Evolutionary conservation across 2,797 vertebrate species (phyloP).

Genomic region (Lutra lutra): DNA sequence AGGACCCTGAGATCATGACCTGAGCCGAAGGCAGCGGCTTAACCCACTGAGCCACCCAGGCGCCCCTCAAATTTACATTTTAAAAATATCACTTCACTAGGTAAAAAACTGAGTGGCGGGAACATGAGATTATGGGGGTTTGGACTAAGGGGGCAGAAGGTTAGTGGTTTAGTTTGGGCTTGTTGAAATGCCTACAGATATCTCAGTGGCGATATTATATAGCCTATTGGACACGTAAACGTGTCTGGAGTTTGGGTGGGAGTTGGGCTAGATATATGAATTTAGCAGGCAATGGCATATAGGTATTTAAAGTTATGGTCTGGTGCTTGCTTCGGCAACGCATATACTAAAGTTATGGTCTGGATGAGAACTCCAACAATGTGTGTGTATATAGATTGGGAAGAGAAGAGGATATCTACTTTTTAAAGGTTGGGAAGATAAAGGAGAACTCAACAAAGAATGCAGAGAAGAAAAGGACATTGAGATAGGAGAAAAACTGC

Average conservation of each 20-base stretch:
- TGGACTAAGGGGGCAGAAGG: neutral
- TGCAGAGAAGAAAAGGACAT: neutral
- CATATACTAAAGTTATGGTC: neutral
- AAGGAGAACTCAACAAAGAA: neutral
- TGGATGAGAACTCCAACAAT: neutral
- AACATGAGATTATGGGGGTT: neutral
- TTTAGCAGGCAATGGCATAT: neutral
- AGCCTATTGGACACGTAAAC: neutral
- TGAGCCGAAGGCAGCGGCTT: no score
- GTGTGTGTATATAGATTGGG: neutral
- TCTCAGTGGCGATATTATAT: neutral
- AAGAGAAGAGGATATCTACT: neutral
- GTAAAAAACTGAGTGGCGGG: neutral
- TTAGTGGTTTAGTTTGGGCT: neutral
- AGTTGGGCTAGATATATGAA: neutral
- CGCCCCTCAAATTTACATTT: neutral
- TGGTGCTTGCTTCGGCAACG: neutral
- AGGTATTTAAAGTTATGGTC: conserved; percentile 18
- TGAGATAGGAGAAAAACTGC: neutral
- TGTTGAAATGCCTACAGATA: neutral
- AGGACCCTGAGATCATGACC: no score
- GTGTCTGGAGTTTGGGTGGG: neutral
- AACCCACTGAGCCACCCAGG: no score
- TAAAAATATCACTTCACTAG: neutral
- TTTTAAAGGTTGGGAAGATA: conserved; percentile 5